Evolutionary conservation across 2,113 vertebrate genomes (phyloP).

Genomic region (Clinocottus analis): DNA sequence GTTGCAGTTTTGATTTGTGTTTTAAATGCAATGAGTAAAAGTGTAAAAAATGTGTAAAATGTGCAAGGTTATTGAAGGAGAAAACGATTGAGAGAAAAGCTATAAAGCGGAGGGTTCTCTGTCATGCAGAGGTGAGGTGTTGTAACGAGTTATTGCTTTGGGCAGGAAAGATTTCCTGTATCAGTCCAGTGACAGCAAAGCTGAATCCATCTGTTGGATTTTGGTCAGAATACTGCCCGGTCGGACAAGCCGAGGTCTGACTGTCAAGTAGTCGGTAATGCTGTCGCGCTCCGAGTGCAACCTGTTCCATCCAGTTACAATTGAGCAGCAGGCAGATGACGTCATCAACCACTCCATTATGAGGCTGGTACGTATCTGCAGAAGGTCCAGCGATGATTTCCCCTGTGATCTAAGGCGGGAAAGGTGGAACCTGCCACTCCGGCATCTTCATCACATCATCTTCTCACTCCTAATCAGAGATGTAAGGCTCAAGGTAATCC

Average conservation of each 20-base stretch:
- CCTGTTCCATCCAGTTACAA: not conserved
- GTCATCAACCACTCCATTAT: no score
- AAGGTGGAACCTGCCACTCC: no score
- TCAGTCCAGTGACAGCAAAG: not conserved
- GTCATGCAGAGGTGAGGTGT: not conserved
- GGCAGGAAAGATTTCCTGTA: not conserved
- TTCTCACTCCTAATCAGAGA: no score
- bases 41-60: no score
- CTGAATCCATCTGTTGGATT: not conserved
- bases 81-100: not conserved
- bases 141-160: not conserved
- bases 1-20: no score
- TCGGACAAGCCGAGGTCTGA: not conserved
- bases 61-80: not conserved
- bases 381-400: not conserved
- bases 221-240: no score
- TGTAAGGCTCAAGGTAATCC: constrained; percentile 28
- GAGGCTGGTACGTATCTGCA: not conserved
- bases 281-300: not conserved
- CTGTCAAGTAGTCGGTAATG: not conserved
- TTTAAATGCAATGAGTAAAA: not conserved
- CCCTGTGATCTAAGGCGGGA: not conserved
- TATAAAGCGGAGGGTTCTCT: not conserved
- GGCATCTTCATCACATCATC: no score
- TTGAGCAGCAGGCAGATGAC: not conserved